Evolutionary conservation across 2,888 invertebrate genomes (phyloP).

Genomic region (Panzeria rudis): DNA sequence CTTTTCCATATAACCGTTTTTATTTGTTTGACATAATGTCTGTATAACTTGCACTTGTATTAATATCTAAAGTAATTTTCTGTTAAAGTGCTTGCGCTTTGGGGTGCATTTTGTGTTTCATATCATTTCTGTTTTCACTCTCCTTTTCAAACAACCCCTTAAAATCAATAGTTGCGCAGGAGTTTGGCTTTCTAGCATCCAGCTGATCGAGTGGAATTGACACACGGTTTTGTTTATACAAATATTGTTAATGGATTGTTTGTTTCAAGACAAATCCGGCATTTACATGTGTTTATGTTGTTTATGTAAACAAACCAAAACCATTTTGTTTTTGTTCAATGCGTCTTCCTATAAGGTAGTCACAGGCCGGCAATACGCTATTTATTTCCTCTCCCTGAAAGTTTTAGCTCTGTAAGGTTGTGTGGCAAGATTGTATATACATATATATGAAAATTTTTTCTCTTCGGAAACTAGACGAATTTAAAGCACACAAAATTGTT

Average conservation of each 20-base stretch:
- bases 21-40: conserved; percentile 39
- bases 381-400: neutral
- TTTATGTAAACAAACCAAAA: conserved; percentile 66
- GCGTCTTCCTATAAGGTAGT: neutral
- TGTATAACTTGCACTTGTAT: conserved; percentile 66
- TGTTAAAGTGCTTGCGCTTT: conserved; percentile 54
- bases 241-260: conserved; percentile 27
- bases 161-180: conserved; percentile 76
- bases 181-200: conserved; percentile 70
- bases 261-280: conserved; percentile 67
- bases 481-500: too few relatives aligned
- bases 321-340: conserved; percentile 3
- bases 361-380: neutral
- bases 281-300: conserved; percentile 23
- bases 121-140: conserved; percentile 1
- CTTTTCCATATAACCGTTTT: conserved; percentile 21
- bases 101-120: conserved; percentile 55
- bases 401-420: too few relatives aligned
- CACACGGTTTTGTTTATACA: conserved; percentile 58
- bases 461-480: too few relatives aligned
- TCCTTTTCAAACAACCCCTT: conserved; percentile 51
- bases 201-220: conserved; percentile 75
- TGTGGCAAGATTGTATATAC: too few relatives aligned
- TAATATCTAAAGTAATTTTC: conserved; percentile 48
- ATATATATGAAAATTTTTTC: too few relatives aligned